Evolutionary conservation across 2,113 vertebrate genomes (phyloP), one percentile per base, ranked within the genome.

Genomic region (Psilopsiagon aymara): DNA sequence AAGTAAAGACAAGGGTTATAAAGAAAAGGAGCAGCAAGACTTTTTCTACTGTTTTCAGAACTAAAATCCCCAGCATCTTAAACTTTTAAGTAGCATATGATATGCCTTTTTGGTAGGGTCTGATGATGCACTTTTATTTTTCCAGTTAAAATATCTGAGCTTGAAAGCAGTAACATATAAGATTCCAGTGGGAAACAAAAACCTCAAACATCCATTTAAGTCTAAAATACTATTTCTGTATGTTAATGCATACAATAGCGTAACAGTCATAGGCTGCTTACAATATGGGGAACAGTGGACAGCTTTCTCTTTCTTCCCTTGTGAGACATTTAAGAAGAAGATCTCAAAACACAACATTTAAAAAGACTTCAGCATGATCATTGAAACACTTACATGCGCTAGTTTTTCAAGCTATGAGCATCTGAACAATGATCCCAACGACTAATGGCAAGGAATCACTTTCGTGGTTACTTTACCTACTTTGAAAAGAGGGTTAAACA

Each of bases 1-100:
- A 97, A 98, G 95, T 86, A 94, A 97, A 95, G 95, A 95, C 88
- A 94, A 90, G 91, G 82, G 82, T 52, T 39, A 93, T 94, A 97
- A 98, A 97, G 89, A 96, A 97, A 97, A 77, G 73, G 53, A 97
- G 95, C 60, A 92, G 70, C 17, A 92, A 87, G 66, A 95, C 29
- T 87, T 90, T 70, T 88, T 73, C 43, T 70, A 18, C 77, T 64
- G 78, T 29, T 84, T 92, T 93, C n/a, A 70, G 51, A 79, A 97
- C 88, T 88, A 91, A 94, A 83, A 81, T 79, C 69, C 57, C 78
- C 81, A 86, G 46, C 83, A 95, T 77, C 67, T 92, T 86, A 91
- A 94, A 91, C 27, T 28, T 86, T 74, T 74, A 41, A 83, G 27
- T 21, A 73, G 69, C 28, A 33, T 71, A 51, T 55, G n/a, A 95